Conservation (phyloP, 1,140 invertebrate genomes). For the Bombus turneri region DNA sequence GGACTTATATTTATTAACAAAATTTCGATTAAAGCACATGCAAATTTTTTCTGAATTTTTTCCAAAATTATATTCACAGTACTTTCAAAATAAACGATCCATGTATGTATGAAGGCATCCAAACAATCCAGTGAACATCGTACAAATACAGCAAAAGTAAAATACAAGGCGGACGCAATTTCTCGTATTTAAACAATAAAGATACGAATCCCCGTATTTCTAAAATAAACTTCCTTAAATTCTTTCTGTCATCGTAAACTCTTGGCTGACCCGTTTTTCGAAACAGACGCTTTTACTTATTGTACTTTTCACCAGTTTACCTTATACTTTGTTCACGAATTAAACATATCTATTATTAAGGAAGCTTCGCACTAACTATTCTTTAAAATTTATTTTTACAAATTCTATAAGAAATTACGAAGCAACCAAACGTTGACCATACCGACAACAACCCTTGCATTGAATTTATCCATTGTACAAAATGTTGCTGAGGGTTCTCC, state of each 20-base stretch:
- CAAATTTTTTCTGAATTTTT: too few relatives aligned
- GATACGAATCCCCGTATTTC: not conserved
- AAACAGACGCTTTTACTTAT: not conserved
- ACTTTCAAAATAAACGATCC: too few relatives aligned
- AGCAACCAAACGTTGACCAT: not conserved
- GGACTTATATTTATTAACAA: too few relatives aligned
- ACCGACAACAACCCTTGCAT: not conserved
- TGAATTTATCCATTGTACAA: not conserved
- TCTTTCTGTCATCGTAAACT: not conserved
- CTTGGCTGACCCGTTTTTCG: not conserved
- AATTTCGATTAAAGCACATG: too few relatives aligned
- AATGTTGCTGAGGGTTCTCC: not conserved
- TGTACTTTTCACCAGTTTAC: not conserved
- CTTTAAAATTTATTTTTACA: too few relatives aligned
- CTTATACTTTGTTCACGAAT: not conserved
- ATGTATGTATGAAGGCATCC: not conserved
- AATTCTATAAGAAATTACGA: not conserved
- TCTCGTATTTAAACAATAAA: constrained; percentile 9
- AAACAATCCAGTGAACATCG: not conserved
- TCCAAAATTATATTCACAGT: too few relatives aligned
- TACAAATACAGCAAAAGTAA: not conserved
- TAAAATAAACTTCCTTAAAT: constrained; percentile 5
- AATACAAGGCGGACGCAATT: not conserved
- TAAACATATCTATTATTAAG: not conserved
- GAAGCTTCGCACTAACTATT: not conserved